Percentiles rank a stretch among this genome's conserved stretches.
Conservation (phyloP, 2,888 invertebrate species). For the Cactoblastis cactorum region DNA sequence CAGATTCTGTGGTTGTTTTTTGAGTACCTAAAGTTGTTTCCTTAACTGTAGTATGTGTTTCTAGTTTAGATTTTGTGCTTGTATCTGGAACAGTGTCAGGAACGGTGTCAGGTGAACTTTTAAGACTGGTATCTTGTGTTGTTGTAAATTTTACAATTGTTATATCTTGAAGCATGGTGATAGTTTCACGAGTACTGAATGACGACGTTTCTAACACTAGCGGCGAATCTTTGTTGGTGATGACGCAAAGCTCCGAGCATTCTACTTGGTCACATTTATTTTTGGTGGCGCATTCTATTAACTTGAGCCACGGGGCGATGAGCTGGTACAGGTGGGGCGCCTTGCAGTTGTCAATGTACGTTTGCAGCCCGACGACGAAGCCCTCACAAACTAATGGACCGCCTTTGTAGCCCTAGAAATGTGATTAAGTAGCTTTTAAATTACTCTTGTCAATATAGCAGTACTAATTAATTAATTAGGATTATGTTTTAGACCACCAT, state of each 20-base stretch:
- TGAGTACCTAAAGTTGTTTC: background rate
- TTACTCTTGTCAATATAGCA: too few relatives aligned
- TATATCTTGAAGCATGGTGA: slow-evolving; percentile 5
- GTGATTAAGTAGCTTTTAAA: background rate
- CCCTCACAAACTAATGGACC: slow-evolving; percentile 62
- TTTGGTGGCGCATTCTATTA: slow-evolving; percentile 52
- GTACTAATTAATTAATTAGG: too few relatives aligned
- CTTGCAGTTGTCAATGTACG: slow-evolving; percentile 56
- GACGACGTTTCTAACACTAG: background rate
- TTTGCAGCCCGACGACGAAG: slow-evolving; percentile 56
- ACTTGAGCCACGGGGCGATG: slow-evolving; percentile 49
- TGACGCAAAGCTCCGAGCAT: slow-evolving; percentile 45
- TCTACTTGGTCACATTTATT: slow-evolving; percentile 46
- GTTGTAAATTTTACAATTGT: slow-evolving; percentile 15
- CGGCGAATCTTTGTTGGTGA: slow-evolving; percentile 46
- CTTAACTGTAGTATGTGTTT: background rate
- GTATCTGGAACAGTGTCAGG: background rate
- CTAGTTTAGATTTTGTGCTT: background rate
- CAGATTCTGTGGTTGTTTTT: slow-evolving; percentile 13
- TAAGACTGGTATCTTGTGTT: slow-evolving; percentile 12
- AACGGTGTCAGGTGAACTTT: background rate
- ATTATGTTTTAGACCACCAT: too few relatives aligned
- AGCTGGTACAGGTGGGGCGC: slow-evolving; percentile 60
- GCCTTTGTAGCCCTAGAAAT: slow-evolving; percentile 58
- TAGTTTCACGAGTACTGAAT: slow-evolving; percentile 12